Base-by-base conservation (phyloP, 2,113 vertebrate species). In the Tichodroma muraria region DNA sequence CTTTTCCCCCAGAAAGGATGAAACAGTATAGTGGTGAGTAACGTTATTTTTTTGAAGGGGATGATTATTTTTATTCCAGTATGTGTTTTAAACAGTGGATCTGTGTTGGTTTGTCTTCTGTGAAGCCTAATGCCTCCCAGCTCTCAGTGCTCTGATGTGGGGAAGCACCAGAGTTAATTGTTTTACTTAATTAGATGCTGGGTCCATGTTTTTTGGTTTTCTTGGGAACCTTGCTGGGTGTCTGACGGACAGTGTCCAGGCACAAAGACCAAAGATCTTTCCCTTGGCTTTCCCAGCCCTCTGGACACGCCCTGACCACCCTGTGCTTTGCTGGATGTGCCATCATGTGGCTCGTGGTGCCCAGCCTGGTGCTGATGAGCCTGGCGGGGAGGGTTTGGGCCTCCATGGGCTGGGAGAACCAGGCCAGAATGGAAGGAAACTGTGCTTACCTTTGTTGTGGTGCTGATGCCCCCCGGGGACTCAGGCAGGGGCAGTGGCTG, bases 261-360 rank as follows among this genome's bases (percentile, higher is more conserved):
- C 19, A 85, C 1, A 2, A 83, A 27, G 28, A 31, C 88, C 59
- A 61, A 49, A 91, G 33, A 40, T 40, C 60, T 72, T 66, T 75
- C 53, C 91, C 70, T 22, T 68, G 65, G 70, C 60, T 84, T 52
- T 76, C 25, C 9, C 35, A 79, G n/a, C 14, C 40, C 27, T 78
- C 56, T 85, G 77, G 78, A 42, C 30, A 20, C 10, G 45, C 52
- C 69, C 50, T 59, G 44, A 31, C 38, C 20, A 4, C n/a, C 3
- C 1, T 16, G 44, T 64, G 24, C 33, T 80, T 57, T 2, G 1
- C 56, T 96, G 70, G 22, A 3, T 82, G 16, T 45, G 31, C 45
- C 3, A 2, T 42, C 24, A 2, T 2, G 11, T 24, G 37, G 87
- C 52, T 81, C 10, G 3, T 0, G 2, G n/a, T 68, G 33, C 56